Percentiles rank a stretch among this genome's conserved stretches.
phyloP scores from a whole-genome alignment of 2,797 vertebrate species.

The Platyrinchus mystaceus region DNA sequence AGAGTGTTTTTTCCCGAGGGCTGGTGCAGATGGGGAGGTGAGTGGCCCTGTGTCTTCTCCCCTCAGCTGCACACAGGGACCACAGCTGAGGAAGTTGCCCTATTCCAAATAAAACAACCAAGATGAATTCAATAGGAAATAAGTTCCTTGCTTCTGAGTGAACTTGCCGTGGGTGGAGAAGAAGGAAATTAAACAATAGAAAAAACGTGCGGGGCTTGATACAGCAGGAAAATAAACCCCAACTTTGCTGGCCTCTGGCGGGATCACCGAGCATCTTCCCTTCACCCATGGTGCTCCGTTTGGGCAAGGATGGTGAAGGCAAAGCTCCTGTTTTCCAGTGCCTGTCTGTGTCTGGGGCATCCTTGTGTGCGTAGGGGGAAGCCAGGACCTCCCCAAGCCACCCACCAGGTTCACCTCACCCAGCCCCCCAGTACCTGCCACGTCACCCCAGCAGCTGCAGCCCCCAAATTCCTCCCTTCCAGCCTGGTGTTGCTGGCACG shows the following conservation, averaged over 20 bases:
- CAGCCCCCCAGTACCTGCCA: fast-evolving
- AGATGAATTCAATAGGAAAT: conserved; percentile 49
- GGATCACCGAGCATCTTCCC: background rate
- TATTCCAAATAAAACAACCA: conserved; percentile 62
- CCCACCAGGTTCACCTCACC: fast-evolving
- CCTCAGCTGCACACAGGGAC: background rate
- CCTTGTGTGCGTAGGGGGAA: background rate
- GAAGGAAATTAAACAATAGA: conserved; percentile 69
- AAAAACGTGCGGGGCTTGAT: background rate
- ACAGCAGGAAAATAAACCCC: background rate
- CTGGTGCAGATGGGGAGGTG: background rate
- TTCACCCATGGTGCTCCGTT: fast-evolving
- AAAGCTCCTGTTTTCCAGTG: fast-evolving
- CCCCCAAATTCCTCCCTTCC: background rate
- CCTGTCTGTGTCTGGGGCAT: fast-evolving
- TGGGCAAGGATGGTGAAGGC: background rate
- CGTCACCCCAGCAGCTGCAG: background rate
- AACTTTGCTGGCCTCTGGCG: background rate
- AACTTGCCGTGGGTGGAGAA: conserved; percentile 47
- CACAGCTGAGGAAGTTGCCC: background rate
- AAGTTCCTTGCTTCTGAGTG: conserved; percentile 54
- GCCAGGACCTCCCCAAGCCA: background rate
- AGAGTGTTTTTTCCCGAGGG: background rate
- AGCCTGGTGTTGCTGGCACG: fast-evolving
- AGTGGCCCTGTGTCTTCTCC: background rate